Percentiles rank a stretch among this genome's conserved stretches.
These are phyloP conservation scores for Cygnus olor DNA, from an alignment of 2,797 vertebrate species.

Conservation along the genomic window DNA sequence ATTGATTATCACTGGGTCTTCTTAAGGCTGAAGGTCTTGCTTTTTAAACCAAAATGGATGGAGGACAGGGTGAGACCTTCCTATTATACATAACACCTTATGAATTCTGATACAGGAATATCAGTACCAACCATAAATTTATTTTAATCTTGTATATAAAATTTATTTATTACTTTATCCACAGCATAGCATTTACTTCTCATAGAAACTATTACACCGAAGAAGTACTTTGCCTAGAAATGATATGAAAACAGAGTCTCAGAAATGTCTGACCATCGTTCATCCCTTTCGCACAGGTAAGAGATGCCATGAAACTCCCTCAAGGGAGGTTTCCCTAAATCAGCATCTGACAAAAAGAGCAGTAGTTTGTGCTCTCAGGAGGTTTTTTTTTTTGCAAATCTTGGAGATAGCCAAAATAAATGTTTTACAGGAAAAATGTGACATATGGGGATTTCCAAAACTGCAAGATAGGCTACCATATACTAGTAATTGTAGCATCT, in stretches of 20 bases:
- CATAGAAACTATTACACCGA: not conserved
- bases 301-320: not conserved
- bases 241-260: not conserved
- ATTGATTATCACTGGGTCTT: not conserved
- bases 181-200: not conserved
- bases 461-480: not conserved
- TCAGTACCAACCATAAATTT: not conserved
- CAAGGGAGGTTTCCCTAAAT: not conserved
- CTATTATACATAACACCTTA: not conserved
- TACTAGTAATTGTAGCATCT: not conserved
- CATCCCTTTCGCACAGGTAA: fast-evolving
- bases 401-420: not conserved
- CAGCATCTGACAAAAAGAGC: not conserved
- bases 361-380: not conserved
- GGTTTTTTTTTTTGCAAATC: not conserved
- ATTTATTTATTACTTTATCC: not conserved
- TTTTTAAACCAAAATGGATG: not conserved
- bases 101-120: not conserved
- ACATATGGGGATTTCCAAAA: not conserved
- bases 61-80: not conserved
- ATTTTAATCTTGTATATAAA: not conserved
- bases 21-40: not conserved
- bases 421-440: not conserved
- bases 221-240: not conserved
- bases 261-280: not conserved